Base-by-base conservation (phyloP, 2,113 vertebrate species). In the Bufo bufo region DNA sequence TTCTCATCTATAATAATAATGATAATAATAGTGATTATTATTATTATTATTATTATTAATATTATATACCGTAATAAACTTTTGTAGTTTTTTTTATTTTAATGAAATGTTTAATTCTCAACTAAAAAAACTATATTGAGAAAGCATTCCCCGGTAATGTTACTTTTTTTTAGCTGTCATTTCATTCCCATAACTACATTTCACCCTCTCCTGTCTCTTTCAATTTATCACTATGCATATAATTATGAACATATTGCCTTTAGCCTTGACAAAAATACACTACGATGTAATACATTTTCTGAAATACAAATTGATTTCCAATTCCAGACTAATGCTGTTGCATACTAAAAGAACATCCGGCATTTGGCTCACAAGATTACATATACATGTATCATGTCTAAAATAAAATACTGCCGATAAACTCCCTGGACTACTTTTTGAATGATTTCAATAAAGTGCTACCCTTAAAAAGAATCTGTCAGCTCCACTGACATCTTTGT, bases 201-300 rank as follows among this genome's bases (percentile, higher is more conserved):
- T 72, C 65, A 71, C 47, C 65, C 19, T 33, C 65, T 84, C 65
- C 17, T 43, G 63, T 84, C 65, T 84, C 23, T 84, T 84, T 84
- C 50, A 72, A 54, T 84, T 65, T 52, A 52, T 83, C 81, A 69
- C n/a, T 83, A 19, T 83, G 47, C 81, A 83, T 83, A 83, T 83
- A 69, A 83, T 83, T 83, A 83, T 83, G 81, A 66, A 83, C 61
- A 59, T 82, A 82, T 66, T 83, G 81, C 61, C 61, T 83, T 66
- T 83, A 69, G 81, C 81, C 63, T 49, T 69, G 45, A 69, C 63
- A 83, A 63, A 66, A 69, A 83, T 50, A 69, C 47, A 66, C 49
- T 69, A 66, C 9, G 12, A 50, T 69, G 33, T 52, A 69, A 83
- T 83, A 50, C 52, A 66, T 83, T 83, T 82, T 83, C 33, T 52